Conservation (phyloP, 2,888 invertebrate genomes). For the Boloria euphrosyne region DNA sequence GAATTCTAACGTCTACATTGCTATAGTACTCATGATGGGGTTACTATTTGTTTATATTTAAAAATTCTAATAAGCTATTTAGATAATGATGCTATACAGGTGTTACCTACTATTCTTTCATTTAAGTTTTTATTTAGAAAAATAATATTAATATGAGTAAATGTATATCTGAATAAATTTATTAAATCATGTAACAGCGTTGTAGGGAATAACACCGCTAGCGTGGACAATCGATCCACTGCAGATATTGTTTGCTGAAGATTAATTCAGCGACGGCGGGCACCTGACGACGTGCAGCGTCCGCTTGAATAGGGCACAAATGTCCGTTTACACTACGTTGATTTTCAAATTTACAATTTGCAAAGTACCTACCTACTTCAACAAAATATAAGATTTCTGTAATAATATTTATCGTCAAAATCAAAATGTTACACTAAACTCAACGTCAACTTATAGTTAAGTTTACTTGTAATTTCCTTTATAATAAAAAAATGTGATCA, state of each 20-base stretch:
- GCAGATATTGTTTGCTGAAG: slow-evolving; percentile 61
- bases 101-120: background rate
- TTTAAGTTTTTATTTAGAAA: background rate
- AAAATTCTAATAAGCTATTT: no score
- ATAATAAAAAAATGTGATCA: no score
- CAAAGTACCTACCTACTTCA: background rate
- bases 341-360: slow-evolving; percentile 29
- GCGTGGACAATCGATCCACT: slow-evolving; percentile 33
- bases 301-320: slow-evolving; percentile 24
- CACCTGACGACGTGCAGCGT: slow-evolving; percentile 48
- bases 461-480: no score
- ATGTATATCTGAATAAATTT: background rate
- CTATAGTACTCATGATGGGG: no score
- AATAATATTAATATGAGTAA: background rate
- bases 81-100: no score
- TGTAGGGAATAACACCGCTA: slow-evolving; percentile 6
- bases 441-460: no score
- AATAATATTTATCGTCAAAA: no score
- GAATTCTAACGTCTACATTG: no score
- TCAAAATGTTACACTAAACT: no score
- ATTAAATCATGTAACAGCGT: background rate
- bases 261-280: slow-evolving; percentile 55
- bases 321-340: slow-evolving; percentile 11
- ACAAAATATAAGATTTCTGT: background rate
- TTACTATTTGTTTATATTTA: no score